Base-by-base conservation (phyloP, 64 coral and sea anemone genomes). In the Cladopsammia gracilis region DNA sequence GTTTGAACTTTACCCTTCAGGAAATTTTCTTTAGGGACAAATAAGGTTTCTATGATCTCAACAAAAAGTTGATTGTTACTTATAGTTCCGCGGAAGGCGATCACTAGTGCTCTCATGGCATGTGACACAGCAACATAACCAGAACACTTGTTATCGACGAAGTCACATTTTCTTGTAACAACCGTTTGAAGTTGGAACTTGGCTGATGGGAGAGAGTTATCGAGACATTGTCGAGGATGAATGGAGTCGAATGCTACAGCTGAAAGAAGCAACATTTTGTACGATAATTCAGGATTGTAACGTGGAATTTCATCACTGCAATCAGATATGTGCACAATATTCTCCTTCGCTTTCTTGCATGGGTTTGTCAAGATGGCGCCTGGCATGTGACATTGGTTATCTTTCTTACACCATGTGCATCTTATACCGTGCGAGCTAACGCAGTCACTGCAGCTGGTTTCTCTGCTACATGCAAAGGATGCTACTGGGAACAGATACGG, bases 51-150 rank as follows among this genome's bases (percentile, higher is more conserved):
- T 0, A 89, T 14, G 9, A 92, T 50, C 20, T 86, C 81, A 14
- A 16, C 1, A 2, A 86, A 25, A 7, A 48, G 54, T 42, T 92
- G 80, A 34, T 50, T 11, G 5, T 7, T 0, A 42, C 60, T 22
- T 72, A 25, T 18, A 52, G 90, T 86, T 49, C 90, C 90, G 12
- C 90, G 90, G 43, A 92, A 92, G 7, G 80, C 90, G 10, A 86
- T 9, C 24, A 75, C 82, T 16, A 92, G 54, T 4, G 82, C 90
- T 77, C 85, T 75, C 3, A 86, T 1, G 19, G 44, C 18, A 64
- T 87, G 70, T 6, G 91, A 93, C 42, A 93, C 25, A 18, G 91
- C 91, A 23, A 93, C 58, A 58, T 79, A 93, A 5, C 71, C 83
- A 42, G 70, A 87, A 51, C 91, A 93, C 26, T 93, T 18, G 48